Evolutionary conservation across 64 coral and sea anemone genomes (phyloP).

Genomic region (Platygyra sinensis): DNA sequence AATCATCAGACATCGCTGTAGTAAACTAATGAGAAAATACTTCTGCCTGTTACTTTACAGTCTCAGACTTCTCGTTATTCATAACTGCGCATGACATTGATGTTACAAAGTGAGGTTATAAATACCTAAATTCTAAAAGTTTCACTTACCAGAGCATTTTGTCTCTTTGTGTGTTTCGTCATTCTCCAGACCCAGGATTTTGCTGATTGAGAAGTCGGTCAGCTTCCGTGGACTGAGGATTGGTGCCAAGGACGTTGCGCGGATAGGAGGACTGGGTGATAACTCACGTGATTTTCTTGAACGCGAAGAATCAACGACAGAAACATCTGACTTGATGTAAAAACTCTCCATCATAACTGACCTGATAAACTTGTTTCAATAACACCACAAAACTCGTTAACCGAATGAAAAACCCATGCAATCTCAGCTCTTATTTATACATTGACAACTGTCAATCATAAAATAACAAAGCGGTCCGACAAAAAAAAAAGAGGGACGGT

Average conservation of each 20-base stretch:
- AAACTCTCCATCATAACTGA: not conserved
- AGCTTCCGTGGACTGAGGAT: not conserved
- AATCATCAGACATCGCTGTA: no score
- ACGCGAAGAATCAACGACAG: not conserved
- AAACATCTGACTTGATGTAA: not conserved
- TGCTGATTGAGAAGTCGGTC: slow-evolving; percentile 9
- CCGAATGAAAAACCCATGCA: not conserved
- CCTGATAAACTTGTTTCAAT: not conserved
- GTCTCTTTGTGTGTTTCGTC: not conserved
- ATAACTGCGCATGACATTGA: no score
- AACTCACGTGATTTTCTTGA: not conserved
- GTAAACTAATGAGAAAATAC: no score
- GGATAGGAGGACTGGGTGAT: not conserved
- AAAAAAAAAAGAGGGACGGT: not conserved
- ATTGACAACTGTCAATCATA: not conserved
- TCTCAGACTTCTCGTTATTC: no score
- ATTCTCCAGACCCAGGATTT: slow-evolving; percentile 12
- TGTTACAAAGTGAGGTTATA: no score
- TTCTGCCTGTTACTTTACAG: no score
- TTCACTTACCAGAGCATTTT: not conserved
- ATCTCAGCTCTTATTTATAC: not conserved
- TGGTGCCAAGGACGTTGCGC: not conserved
- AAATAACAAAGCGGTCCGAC: slow-evolving; percentile 2
- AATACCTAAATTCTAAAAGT: not conserved
- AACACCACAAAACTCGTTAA: not conserved